phyloP scores from a whole-genome alignment of 2,113 vertebrate species.

The Grallaria varia region DNA sequence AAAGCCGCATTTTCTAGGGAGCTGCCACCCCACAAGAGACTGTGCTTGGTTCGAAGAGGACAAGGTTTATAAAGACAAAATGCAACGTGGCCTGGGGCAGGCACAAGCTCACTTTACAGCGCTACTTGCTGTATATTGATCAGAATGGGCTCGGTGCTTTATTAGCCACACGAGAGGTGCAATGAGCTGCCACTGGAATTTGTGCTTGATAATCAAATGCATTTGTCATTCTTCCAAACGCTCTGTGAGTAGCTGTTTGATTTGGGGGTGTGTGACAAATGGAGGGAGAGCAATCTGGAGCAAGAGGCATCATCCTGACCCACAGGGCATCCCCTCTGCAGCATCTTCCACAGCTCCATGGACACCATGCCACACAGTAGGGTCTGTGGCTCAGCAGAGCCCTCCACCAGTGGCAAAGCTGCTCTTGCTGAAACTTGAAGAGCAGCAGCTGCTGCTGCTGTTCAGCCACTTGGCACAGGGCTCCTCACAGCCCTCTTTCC shows the following conservation, averaged over 20 bases:
- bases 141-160: not conserved
- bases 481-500: not conserved
- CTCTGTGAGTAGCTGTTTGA: not conserved
- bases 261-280: accelerated
- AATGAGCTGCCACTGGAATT: not conserved
- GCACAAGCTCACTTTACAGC: not conserved
- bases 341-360: not conserved
- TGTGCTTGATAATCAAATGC: not conserved
- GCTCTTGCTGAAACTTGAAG: not conserved
- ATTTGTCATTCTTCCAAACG: not conserved
- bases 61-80: not conserved
- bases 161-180: not conserved
- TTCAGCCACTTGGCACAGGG: accelerated
- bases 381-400: not conserved
- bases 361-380: not conserved
- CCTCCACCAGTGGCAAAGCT: not conserved
- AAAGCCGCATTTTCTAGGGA: not conserved
- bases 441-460: not conserved
- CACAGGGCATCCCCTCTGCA: accelerated
- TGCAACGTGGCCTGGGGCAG: accelerated
- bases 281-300: not conserved
- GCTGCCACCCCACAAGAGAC: not conserved
- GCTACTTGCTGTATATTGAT: not conserved
- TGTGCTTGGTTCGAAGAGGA: not conserved
- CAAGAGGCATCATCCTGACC: not conserved